phyloP scores from a whole-genome alignment of 1,140 invertebrate species.

The Brachionus calyciflorus region DNA sequence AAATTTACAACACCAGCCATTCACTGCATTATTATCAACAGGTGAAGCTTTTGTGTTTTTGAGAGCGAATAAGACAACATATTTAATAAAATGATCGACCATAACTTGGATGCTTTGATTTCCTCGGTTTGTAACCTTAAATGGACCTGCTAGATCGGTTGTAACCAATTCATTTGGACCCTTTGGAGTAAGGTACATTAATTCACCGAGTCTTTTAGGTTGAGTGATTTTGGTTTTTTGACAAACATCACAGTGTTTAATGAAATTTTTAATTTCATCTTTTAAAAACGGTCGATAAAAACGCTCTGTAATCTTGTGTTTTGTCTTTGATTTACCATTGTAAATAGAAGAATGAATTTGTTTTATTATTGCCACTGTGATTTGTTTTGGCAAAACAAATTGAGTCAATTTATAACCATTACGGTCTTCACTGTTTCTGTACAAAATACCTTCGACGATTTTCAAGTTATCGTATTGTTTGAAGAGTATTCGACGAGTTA shows the following conservation, averaged over 20 bases:
- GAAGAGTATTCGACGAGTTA: background rate
- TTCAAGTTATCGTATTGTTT: background rate
- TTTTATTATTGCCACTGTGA: background rate
- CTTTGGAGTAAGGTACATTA: no score
- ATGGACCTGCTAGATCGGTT: background rate
- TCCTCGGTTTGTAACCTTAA: background rate
- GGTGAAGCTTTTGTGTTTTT: constrained; percentile 55
- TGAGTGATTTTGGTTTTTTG: no score
- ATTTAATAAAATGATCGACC: constrained; percentile 15
- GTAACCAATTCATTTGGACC: no score
- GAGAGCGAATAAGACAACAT: constrained; percentile 52
- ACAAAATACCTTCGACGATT: background rate
- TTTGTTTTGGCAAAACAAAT: no score
- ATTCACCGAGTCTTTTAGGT: no score
- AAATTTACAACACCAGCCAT: constrained; percentile 53
- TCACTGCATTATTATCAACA: constrained; percentile 54
- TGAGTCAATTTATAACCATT: background rate
- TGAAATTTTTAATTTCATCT: background rate
- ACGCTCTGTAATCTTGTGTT: background rate
- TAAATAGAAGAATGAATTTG: background rate
- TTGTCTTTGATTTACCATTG: background rate
- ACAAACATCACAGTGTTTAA: no score
- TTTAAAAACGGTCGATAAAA: constrained; percentile 14
- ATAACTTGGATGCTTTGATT: background rate
- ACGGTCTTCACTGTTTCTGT: background rate